Percentiles rank a stretch among this genome's conserved stretches.
phyloP scores from a whole-genome alignment of 2,797 vertebrate species.

The Yasuhikotakia modesta region DNA sequence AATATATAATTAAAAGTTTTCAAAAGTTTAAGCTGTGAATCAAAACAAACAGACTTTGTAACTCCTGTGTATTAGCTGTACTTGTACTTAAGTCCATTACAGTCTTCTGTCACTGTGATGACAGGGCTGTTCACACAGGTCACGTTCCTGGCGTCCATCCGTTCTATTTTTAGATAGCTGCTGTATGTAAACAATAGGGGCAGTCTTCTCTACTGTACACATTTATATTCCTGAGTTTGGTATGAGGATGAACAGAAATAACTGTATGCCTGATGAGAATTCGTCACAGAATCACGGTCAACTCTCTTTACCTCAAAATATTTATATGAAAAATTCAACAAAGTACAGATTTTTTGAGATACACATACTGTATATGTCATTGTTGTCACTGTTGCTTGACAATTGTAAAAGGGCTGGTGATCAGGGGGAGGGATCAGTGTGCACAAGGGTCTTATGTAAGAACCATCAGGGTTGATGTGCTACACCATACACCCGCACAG shows the following conservation, averaged over 20 bases:
- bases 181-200: neutral
- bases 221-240: neutral
- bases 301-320: too few relatives aligned
- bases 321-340: neutral
- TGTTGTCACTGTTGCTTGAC: slow-evolving; percentile 20
- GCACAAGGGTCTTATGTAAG: slow-evolving; percentile 46
- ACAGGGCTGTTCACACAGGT: neutral
- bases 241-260: neutral
- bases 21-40: neutral
- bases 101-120: neutral
- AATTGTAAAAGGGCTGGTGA: slow-evolving; percentile 30
- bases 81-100: neutral
- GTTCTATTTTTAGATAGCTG: neutral
- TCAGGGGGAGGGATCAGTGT: neutral
- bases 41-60: too few relatives aligned
- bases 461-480: slow-evolving; percentile 28
- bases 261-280: neutral
- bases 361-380: slow-evolving; percentile 1
- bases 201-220: neutral
- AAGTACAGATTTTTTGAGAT: neutral
- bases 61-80: neutral
- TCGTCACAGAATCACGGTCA: neutral
- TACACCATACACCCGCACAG: slow-evolving; percentile 30
- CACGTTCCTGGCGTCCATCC: neutral
- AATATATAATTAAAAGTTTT: neutral